These are phyloP conservation scores for Brienomyrus brachyistius DNA, from an alignment of 2,113 vertebrate species.

Conservation along the genomic window DNA sequence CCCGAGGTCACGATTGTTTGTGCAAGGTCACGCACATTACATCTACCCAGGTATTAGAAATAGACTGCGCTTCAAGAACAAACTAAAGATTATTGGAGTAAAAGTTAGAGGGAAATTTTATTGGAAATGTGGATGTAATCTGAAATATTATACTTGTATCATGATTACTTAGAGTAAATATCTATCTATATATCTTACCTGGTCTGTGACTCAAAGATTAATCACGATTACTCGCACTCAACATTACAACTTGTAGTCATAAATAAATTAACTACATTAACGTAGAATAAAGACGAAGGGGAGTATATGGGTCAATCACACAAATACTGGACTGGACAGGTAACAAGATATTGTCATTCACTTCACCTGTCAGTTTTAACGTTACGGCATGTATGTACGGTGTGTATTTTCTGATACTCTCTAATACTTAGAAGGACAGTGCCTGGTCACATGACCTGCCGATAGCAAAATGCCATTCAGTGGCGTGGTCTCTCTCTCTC, in stretches of 20 bases:
- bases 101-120: background rate
- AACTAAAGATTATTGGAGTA: background rate
- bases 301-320: too few relatives aligned
- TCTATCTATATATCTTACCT: background rate
- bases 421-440: background rate
- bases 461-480: background rate
- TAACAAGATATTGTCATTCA: too few relatives aligned
- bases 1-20: background rate
- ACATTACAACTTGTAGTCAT: too few relatives aligned
- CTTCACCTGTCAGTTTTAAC: too few relatives aligned
- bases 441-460: background rate
- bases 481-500: background rate
- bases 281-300: too few relatives aligned
- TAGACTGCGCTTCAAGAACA: background rate
- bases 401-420: background rate
- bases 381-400: too few relatives aligned
- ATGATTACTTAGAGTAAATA: background rate
- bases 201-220: background rate
- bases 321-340: too few relatives aligned
- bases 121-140: background rate
- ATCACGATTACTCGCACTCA: background rate
- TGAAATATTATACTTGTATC: background rate
- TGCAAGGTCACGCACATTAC: background rate
- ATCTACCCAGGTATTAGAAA: background rate
- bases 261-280: too few relatives aligned